Conservation (phyloP, 2,113 vertebrate species). For the Dasypus novemcinctus region DNA sequence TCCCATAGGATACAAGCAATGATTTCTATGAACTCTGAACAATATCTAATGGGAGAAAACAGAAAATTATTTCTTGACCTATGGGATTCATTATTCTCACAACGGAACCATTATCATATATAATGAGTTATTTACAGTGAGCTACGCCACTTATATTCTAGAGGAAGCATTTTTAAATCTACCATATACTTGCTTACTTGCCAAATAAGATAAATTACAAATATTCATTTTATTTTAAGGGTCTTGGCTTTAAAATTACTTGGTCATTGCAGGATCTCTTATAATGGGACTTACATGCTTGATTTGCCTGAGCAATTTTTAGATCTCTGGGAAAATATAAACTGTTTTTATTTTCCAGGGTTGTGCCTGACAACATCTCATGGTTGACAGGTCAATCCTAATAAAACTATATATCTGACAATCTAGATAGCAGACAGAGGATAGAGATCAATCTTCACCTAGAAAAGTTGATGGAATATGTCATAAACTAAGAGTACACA, state of each 20-base stretch:
- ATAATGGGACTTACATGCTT: background rate
- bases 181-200: background rate
- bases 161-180: background rate
- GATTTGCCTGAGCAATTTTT: background rate
- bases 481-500: constrained; percentile 39
- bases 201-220: constrained; percentile 3
- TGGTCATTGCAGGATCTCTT: background rate
- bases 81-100: constrained; percentile 1
- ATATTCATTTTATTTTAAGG: constrained; percentile 31
- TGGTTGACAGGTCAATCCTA: constrained; percentile 70
- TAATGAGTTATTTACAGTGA: background rate
- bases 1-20: background rate
- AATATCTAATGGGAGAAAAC: background rate
- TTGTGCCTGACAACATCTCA: constrained; percentile 51
- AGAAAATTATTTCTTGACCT: background rate
- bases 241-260: constrained; percentile 39
- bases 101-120: background rate
- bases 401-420: constrained; percentile 71
- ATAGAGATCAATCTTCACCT: constrained; percentile 62
- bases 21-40: background rate
- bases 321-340: constrained; percentile 33
- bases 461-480: constrained; percentile 49
- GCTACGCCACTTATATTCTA: background rate
- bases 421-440: constrained; percentile 52
- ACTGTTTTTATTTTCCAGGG: constrained; percentile 62